Base-by-base conservation (phyloP, 2,797 vertebrate genomes). In the Microctenopoma lineatum region DNA sequence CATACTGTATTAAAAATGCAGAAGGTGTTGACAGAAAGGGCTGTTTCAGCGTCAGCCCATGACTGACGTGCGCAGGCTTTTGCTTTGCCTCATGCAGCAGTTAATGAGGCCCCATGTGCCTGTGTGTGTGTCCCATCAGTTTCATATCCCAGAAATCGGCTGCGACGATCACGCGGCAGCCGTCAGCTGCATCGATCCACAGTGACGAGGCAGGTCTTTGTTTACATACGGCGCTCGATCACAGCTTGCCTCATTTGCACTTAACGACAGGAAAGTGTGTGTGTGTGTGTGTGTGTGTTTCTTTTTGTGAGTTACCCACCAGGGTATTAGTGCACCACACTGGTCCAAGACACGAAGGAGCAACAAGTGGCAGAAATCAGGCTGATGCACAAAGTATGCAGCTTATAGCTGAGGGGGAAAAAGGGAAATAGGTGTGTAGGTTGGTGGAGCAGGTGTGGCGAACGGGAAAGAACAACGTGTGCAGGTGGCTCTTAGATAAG, bases 171-270 rank as follows among this genome's bases (percentile, higher is more conserved):
- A 71, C 15, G 13, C 0, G 16, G 12, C 52, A 27, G 29, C 36
- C 6, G 12, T 59, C 74, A 18, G 34, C 60, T 11, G 25, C 12
- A 74, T 88, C 2, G 55, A 86, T 50, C 60, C 26, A 25, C 14
- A 0, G 39, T 2, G 46, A 59, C 66, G 14, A 14, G 39, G 39
- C 5, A 1, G 59, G 46, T 66, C 67, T 45, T 0, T 84, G 80
- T 89, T 86, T 86, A 75, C 86, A 79, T 15, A 39, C 14, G n/a
- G 9, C 21, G 60, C 54, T 76, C 64, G 44, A 51, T 70, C 3
- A 13, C 13, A 5, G 14, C 58, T 68, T 26, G 67, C 81, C 75
- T 81, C 86, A 88, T 89, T 89, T 71, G 29, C 47, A 8, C 71
- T 4, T 27, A 39, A 78, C 70, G 60, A 53, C 5, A 55, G 26